These are phyloP conservation scores for Anarhynchus alexandrinus DNA, from an alignment of 2,113 vertebrate species.

Conservation along the genomic window DNA sequence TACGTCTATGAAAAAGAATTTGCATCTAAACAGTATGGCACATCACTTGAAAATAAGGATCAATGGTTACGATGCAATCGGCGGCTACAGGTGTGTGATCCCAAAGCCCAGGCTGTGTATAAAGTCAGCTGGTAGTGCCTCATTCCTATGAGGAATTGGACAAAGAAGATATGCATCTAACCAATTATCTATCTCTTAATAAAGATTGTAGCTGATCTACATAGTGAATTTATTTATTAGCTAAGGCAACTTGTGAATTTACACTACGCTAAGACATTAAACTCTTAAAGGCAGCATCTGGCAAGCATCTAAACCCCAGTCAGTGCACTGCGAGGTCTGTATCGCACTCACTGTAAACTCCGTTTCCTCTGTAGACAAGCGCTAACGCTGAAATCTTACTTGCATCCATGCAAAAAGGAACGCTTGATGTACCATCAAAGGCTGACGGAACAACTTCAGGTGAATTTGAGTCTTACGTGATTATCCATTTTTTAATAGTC, in stretches of 20 bases:
- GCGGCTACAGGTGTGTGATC: not conserved
- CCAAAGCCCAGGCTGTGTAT: not conserved
- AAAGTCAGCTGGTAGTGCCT: not conserved
- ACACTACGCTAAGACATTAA: not conserved
- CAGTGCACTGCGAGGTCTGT: rapidly evolving
- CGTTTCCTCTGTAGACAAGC: not conserved
- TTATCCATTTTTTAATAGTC: not conserved
- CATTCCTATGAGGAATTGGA: not conserved
- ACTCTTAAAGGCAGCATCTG: not conserved
- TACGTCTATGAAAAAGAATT: not conserved
- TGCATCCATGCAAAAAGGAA: not conserved
- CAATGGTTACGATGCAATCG: rapidly evolving
- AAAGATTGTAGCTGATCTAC: rapidly evolving
- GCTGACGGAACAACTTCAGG: not conserved
- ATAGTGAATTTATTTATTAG: rapidly evolving
- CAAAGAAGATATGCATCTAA: not conserved
- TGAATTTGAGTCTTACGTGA: not conserved
- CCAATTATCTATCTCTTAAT: rapidly evolving
- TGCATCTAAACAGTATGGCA: rapidly evolving
- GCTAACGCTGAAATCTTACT: not conserved
- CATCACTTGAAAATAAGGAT: not conserved
- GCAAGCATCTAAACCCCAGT: not conserved
- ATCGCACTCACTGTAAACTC: not conserved
- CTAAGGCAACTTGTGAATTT: not conserved
- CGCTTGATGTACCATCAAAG: too few relatives aligned